Evolutionary conservation across 2,888 invertebrate genomes (phyloP), one percentile per base, ranked within the genome.

Genomic region (Tenthredo livida): DNA sequence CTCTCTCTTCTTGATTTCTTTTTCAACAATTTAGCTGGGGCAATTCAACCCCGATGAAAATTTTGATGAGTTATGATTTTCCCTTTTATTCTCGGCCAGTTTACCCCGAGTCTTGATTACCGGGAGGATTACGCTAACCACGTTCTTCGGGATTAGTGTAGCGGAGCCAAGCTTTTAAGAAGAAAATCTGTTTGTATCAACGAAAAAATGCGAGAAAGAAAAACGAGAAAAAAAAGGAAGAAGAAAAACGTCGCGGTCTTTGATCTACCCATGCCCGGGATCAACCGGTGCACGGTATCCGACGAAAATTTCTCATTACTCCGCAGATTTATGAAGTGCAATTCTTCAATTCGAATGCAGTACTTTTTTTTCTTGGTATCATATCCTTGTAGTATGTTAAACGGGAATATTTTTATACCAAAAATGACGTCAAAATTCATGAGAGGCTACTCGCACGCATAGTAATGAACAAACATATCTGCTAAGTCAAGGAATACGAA

Each of bases 11-110:
- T 50, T 50, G 29, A 29, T 37, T 58, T 80, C 50, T 61, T 78
- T 58, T 40, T 61, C 15, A 61, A 61, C 61, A 80, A 80, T 80
- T 80, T 61, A 61, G 25, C 78, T 15, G 37, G 61, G 78, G 17
- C 61, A 58, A 17, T 58, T 80, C 50, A 80, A 80, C n/a, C 21
- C 61, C 21, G 80, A 40, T 10, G 21, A 80, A 61, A 80, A 80
- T 80, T 80, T 80, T 15, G 78, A 80, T 80, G 78, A 80, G 61
- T 80, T 80, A 80, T 80, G 78, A 80, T 61, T 80, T 80, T 80
- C 54, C 21, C 80, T 40, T 58, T 80, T 61, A 61, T 80, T 80
- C 61, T 33, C 61, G 40, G 58, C 58, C 37, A 80, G 58, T 80
- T 80, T 58, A 80, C 80, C 40, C 21, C 80, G 61, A 58, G 80